Percentiles rank a stretch among this genome's conserved stretches.
These are phyloP conservation scores for Caerostris darwini DNA, from an alignment of 1,140 invertebrate species.

Conservation along the genomic window DNA sequence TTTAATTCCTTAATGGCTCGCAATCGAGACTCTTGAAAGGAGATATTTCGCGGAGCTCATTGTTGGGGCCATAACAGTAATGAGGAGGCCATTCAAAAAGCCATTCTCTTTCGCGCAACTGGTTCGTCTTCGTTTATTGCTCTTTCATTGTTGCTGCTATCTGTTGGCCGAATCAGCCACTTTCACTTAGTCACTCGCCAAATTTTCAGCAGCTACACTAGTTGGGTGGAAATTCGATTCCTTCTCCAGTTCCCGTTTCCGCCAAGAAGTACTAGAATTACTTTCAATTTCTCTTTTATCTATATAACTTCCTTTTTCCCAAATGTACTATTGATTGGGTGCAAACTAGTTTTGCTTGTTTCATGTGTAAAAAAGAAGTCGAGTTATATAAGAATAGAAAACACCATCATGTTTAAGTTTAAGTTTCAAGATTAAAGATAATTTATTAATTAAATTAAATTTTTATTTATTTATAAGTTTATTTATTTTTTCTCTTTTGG, in stretches of 20 bases:
- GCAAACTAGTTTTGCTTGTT: no score
- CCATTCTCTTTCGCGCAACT: not conserved
- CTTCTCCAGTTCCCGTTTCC: not conserved
- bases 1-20: not conserved
- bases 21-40: not conserved
- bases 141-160: not conserved
- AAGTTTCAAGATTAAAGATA: no score
- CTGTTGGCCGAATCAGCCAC: not conserved
- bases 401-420: no score
- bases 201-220: not conserved
- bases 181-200: not conserved
- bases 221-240: not conserved
- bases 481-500: no score
- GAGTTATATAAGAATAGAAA: no score
- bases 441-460: no score
- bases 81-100: not conserved
- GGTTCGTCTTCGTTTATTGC: not conserved
- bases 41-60: not conserved
- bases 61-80: not conserved
- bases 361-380: no score
- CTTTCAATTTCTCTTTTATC: not conserved
- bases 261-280: not conserved
- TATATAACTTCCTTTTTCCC: no score
- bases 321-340: no score
- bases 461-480: no score